Evolutionary conservation across 1,140 invertebrate genomes (phyloP).

Genomic region (Ooceraea biroi): DNA sequence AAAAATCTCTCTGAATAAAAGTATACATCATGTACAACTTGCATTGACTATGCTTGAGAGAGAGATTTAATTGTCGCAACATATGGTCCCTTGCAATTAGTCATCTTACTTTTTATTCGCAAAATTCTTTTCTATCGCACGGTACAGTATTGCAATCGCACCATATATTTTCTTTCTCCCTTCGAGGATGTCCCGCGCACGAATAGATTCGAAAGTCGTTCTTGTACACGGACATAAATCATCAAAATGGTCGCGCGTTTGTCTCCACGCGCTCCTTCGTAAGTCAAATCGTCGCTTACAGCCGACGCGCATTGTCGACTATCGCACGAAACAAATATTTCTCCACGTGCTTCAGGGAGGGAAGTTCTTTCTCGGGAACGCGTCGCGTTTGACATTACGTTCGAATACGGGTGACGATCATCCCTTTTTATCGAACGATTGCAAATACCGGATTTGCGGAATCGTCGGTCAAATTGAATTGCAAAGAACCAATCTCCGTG

Average conservation of each 20-base stretch:
- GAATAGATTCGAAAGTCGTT: slow-evolving; percentile 29
- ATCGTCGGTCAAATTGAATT: slow-evolving; percentile 65
- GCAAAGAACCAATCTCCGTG: slow-evolving; percentile 56
- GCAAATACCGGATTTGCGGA: slow-evolving; percentile 57
- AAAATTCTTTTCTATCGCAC: background rate
- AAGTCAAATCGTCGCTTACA: slow-evolving; percentile 62
- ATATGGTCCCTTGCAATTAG: slow-evolving; percentile 4
- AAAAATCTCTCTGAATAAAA: background rate
- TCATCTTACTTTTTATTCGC: background rate
- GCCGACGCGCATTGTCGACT: slow-evolving; percentile 49
- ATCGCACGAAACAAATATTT: slow-evolving; percentile 66
- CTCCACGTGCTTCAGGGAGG: slow-evolving; percentile 13
- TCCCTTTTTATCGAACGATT: slow-evolving; percentile 44
- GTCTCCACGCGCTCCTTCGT: slow-evolving; percentile 3
- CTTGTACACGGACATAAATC: slow-evolving; percentile 37
- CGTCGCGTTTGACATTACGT: slow-evolving; percentile 36
- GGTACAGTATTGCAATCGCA: slow-evolving; percentile 19
- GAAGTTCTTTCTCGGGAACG: slow-evolving; percentile 12
- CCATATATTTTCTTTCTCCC: background rate
- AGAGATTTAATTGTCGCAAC: background rate
- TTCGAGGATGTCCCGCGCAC: background rate
- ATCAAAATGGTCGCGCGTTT: slow-evolving; percentile 40
- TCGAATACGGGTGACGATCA: slow-evolving; percentile 34
- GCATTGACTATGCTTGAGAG: slow-evolving; percentile 1
- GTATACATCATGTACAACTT: background rate